Conservation (phyloP, 2,888 invertebrate species). For the Idaea aversata region DNA sequence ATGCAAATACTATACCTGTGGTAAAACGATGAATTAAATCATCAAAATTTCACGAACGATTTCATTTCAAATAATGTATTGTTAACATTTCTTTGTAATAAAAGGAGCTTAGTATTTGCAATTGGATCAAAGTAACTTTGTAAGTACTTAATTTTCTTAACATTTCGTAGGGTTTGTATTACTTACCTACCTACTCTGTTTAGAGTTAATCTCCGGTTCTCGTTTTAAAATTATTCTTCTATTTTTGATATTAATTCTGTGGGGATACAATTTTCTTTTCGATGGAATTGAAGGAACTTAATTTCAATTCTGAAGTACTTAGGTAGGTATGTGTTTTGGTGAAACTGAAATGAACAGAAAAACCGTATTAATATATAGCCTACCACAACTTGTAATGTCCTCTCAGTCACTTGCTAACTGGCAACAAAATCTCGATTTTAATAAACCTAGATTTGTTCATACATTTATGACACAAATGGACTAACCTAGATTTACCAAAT, state of each 20-base stretch:
- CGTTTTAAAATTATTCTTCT: neutral
- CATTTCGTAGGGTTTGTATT: neutral
- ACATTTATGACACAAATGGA: no score
- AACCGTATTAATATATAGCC: neutral
- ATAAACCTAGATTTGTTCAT: no score
- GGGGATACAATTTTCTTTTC: neutral
- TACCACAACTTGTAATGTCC: no score
- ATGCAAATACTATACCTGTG: neutral
- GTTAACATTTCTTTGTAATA: conserved; percentile 2
- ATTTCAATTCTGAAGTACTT: neutral
- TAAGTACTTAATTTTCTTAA: neutral
- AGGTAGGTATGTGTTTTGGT: neutral
- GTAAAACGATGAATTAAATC: neutral
- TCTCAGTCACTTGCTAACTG: no score
- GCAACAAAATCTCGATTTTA: no score
- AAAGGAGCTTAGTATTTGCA: neutral
- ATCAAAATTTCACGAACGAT: neutral
- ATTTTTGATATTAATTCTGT: neutral
- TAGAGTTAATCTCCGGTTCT: neutral
- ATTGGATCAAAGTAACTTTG: conserved; percentile 1
- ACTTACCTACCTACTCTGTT: neutral
- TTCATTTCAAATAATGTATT: conserved; percentile 2
- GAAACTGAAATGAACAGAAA: neutral
- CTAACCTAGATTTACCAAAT: no score
- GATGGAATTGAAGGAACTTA: neutral